These are phyloP conservation scores for Crotalus horridus DNA, from an alignment of 2,113 vertebrate genomes.

Conservation along the genomic window DNA sequence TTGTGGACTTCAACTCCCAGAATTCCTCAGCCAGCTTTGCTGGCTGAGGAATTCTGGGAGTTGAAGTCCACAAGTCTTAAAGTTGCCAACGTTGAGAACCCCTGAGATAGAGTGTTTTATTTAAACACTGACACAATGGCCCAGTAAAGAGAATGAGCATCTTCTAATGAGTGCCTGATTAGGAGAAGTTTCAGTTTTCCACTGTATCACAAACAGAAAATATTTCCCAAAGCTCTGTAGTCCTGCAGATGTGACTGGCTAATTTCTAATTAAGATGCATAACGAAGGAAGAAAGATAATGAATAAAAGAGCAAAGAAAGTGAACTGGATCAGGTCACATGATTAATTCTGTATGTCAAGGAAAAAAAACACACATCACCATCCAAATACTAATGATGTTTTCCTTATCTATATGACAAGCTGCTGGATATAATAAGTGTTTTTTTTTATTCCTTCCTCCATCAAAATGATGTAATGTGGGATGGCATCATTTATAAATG, in stretches of 20 bases:
- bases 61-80: too few species aligned
- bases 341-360: constrained; percentile 36
- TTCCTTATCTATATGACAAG: constrained; percentile 28
- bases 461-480: neutral
- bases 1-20: too few species aligned
- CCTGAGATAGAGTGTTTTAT: neutral
- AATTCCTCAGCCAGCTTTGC: too few species aligned
- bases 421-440: neutral
- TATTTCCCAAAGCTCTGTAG: constrained; percentile 25
- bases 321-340: constrained; percentile 5
- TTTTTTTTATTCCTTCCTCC: constrained; percentile 15
- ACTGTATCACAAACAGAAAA: constrained; percentile 10
- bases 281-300: neutral
- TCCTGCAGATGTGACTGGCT: constrained; percentile 10
- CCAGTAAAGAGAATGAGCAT: constrained; percentile 19
- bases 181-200: neutral
- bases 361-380: neutral
- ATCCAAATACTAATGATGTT: constrained; percentile 25
- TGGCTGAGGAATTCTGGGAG: too few species aligned
- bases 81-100: too few species aligned
- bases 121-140: constrained; percentile 15
- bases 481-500: constrained; percentile 18
- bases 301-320: constrained; percentile 34
- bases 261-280: constrained; percentile 39
- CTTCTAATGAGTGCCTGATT: constrained; percentile 29